Percentiles rank a stretch among this genome's conserved stretches.
Evolutionary conservation across 2,113 vertebrate species (phyloP).

Genomic region (Cepphus grylle): DNA sequence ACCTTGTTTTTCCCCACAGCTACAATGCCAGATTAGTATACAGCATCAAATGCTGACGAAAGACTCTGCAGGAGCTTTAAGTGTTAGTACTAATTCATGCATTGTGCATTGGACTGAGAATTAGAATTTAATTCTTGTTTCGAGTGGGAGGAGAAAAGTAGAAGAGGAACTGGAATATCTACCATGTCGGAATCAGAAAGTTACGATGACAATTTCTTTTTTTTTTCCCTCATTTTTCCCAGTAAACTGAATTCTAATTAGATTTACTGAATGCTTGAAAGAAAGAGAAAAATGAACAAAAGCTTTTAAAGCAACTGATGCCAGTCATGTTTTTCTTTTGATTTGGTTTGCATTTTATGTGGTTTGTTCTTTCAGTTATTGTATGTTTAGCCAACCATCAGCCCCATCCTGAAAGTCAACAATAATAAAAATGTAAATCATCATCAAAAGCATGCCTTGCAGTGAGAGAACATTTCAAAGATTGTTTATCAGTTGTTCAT

Average conservation of each 20-base stretch:
- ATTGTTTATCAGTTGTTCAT: conserved; percentile 78
- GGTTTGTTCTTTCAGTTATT: conserved; percentile 37
- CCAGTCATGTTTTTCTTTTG: background rate
- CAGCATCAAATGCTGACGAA: background rate
- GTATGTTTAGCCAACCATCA: conserved; percentile 48
- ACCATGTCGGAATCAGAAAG: background rate
- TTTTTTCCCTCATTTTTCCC: background rate
- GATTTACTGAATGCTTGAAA: background rate
- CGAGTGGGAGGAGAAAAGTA: background rate
- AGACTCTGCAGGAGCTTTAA: background rate
- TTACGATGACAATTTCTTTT: background rate
- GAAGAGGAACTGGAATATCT: background rate
- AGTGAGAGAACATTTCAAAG: conserved; percentile 73
- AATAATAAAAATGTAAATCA: conserved; percentile 78
- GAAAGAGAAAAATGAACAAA: background rate
- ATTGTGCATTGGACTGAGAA: background rate
- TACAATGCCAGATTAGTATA: background rate
- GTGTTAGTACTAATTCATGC: background rate
- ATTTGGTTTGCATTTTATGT: conserved; percentile 14
- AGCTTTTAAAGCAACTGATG: conserved; percentile 1
- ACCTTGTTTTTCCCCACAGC: background rate
- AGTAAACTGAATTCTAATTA: background rate
- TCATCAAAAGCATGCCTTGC: conserved; percentile 63
- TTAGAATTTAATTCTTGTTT: background rate
- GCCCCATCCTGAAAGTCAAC: conserved; percentile 65